Conservation (phyloP, 1,140 invertebrate species). For the Anagrus nilaparvatae region DNA sequence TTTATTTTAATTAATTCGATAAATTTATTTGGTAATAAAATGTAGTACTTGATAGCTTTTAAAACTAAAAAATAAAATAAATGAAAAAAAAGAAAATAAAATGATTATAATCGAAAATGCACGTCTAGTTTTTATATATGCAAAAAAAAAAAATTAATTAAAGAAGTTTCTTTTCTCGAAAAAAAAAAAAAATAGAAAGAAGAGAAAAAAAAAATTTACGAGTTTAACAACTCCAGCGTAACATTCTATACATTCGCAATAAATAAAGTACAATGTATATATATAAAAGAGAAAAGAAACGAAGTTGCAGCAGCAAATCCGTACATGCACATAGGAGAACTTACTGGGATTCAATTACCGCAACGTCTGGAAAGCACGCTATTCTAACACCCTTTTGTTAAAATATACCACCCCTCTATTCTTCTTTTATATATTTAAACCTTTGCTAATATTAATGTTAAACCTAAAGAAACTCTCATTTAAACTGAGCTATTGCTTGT, state of each 20-base stretch:
- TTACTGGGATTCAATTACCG: slow-evolving; percentile 43
- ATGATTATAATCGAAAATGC: too few relatives aligned
- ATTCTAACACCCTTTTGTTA: slow-evolving; percentile 27
- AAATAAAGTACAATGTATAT: slow-evolving; percentile 17
- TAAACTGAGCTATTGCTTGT: too few relatives aligned
- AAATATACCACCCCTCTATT: slow-evolving; percentile 15
- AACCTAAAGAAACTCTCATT: too few relatives aligned
- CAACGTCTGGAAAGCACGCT: slow-evolving; percentile 41
- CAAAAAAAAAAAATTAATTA: slow-evolving; percentile 16
- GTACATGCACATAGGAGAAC: slow-evolving; percentile 27
- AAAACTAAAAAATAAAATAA: too few relatives aligned
- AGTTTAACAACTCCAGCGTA: slow-evolving; percentile 7
- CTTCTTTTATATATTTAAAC: too few relatives aligned
- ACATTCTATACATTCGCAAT: slow-evolving; percentile 10
- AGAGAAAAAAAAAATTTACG: slow-evolving; percentile 12
- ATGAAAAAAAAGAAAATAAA: too few relatives aligned
- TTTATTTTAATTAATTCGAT: too few relatives aligned
- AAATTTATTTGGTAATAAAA: too few relatives aligned
- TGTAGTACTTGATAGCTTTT: too few relatives aligned
- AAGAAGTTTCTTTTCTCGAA: slow-evolving; percentile 4
- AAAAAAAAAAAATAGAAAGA: neutral
- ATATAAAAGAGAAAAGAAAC: slow-evolving; percentile 14
- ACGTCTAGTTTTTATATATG: too few relatives aligned
- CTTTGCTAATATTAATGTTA: too few relatives aligned
- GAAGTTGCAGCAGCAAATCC: too few relatives aligned